Base-by-base conservation (phyloP, 1,140 invertebrate genomes). In the Trachymyrmex septentrionalis region DNA sequence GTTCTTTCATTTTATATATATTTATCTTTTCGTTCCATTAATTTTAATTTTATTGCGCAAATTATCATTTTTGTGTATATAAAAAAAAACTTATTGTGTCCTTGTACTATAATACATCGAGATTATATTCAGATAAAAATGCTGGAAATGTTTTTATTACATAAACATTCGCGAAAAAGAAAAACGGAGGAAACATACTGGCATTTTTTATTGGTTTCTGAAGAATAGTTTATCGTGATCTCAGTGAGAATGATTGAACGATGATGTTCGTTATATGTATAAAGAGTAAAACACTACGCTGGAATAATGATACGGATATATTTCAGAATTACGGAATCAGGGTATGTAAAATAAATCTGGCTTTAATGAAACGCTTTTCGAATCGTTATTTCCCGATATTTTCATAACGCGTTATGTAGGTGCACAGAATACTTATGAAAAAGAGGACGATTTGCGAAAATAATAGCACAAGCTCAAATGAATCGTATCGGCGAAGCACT, bases 301-400 rank as follows among this genome's bases (percentile, higher is more conserved):
- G 78, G 16, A 81, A 75, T 61, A 75, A 61, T 73, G 44, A 61
- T 30, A 73, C 34, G 69, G 30, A 82, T 82, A 82, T 73, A 48
- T 82, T 82, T 82, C 66, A 72, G 55, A 73, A 82, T 73, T 27
- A 27, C 30, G 16, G 34, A 38, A 57, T 38, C 64, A 21, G 38
- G n/a, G 4, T 61, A 73, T 21, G 55, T 61, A 84, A 75, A 84
- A 75, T 73, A 34, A 75, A 61, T 73, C 34, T 48, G 24, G 55
- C n/a, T 73, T 75, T 84, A 73, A 75, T 75, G 27, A 84, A 75
- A 84, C 6, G 55, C 19, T 63, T 61, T 75, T 48, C 69, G n/a
- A 61, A 50, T 48, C 67, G 80, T 82, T 82, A 82, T 82, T 73
- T 75, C 38, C 69, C 44, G 55, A 55, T 73, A 84, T 84, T 84